Percentiles rank a stretch among this genome's conserved stretches.
phyloP scores from a whole-genome alignment of 2,888 invertebrate genomes.

The Cryptops parisi region DNA sequence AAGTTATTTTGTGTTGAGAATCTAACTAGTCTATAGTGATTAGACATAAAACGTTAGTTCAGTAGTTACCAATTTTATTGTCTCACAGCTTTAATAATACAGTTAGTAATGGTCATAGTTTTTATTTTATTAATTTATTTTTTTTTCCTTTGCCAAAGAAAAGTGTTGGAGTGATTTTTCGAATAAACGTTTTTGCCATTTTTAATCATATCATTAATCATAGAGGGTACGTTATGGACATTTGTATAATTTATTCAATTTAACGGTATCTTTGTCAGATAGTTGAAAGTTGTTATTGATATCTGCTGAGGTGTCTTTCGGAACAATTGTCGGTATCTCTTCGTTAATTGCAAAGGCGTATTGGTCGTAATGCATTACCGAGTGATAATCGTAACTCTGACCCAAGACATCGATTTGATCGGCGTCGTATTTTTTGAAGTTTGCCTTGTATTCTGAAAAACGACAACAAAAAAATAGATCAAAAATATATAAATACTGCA shows the following conservation, averaged over 20 bases:
- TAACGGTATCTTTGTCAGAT: neutral
- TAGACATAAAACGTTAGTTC: too few relatives aligned
- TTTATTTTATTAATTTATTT: too few relatives aligned
- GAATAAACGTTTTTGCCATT: too few relatives aligned
- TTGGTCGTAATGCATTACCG: slow-evolving; percentile 9
- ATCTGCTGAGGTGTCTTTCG: neutral
- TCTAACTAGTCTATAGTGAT: too few relatives aligned
- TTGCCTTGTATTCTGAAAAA: slow-evolving; percentile 2
- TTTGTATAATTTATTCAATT: slow-evolving; percentile 9
- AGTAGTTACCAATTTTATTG: too few relatives aligned
- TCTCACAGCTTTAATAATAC: too few relatives aligned
- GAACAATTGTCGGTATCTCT: slow-evolving; percentile 1
- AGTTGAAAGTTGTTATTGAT: neutral
- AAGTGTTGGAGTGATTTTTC: too few relatives aligned
- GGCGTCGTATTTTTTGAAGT: neutral
- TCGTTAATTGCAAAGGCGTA: slow-evolving; percentile 1
- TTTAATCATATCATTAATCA: too few relatives aligned
- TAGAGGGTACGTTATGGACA: too few relatives aligned
- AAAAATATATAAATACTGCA: neutral
- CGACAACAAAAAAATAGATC: neutral
- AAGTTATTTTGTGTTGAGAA: too few relatives aligned
- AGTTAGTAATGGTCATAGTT: too few relatives aligned
- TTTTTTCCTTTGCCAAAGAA: too few relatives aligned
- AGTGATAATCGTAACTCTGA: slow-evolving; percentile 2
- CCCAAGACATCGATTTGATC: neutral